Conservation (phyloP, 2,797 vertebrate species). For the Lithobates pipiens region DNA sequence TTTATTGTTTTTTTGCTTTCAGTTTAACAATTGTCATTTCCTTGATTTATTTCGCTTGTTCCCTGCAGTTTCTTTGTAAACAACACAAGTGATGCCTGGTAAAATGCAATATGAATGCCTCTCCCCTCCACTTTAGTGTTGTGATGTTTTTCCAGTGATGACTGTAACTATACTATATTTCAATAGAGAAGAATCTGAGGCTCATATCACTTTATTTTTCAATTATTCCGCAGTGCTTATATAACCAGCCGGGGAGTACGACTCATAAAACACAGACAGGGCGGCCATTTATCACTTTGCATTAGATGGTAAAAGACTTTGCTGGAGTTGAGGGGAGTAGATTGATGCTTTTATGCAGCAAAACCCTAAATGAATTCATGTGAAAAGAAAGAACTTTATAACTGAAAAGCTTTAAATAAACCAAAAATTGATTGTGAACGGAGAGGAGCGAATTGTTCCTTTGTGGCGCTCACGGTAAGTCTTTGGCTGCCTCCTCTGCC, state of each 20-base stretch:
- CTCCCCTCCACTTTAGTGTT: neutral
- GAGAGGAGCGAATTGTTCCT: neutral
- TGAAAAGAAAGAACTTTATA: neutral
- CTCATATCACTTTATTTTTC: constrained; percentile 12
- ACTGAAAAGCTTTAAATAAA: neutral
- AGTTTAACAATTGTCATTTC: neutral
- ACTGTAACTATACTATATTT: neutral
- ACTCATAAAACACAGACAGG: neutral
- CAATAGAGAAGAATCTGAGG: neutral
- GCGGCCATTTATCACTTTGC: neutral
- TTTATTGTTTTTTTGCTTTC: no score
- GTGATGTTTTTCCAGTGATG: neutral
- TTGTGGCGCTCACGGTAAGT: neutral
- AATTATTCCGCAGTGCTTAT: neutral
- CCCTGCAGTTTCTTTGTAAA: no score
- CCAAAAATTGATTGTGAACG: neutral
- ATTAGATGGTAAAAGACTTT: neutral
- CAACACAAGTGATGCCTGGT: neutral
- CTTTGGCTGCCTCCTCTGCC: neutral
- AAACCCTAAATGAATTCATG: neutral
- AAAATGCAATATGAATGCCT: neutral
- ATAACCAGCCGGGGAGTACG: neutral
- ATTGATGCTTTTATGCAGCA: constrained; percentile 1
- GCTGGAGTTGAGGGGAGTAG: neutral
- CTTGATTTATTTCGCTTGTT: neutral